Evolutionary conservation across 2,888 invertebrate species (phyloP).

Genomic region (Cryptocheilus praepositus): DNA sequence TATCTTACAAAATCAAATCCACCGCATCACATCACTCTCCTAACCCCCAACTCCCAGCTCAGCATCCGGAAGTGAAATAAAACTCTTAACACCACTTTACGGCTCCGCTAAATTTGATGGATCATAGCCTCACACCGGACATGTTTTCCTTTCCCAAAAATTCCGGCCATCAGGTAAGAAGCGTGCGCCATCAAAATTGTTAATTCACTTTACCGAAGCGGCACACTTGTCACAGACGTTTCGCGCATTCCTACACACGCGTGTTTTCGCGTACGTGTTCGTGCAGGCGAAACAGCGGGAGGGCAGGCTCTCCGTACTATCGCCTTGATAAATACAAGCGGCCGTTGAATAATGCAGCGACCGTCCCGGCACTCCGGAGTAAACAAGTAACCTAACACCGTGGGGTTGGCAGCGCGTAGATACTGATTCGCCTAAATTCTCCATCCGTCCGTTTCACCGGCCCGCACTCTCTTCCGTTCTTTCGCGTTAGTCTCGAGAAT

Average conservation of each 20-base stretch:
- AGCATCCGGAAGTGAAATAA: too few species aligned
- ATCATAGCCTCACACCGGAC: too few species aligned
- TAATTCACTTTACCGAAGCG: constrained; percentile 38
- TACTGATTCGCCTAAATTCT: constrained; percentile 61
- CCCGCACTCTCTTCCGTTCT: constrained; percentile 24
- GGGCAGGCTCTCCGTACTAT: constrained; percentile 48
- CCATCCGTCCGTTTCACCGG: constrained; percentile 25
- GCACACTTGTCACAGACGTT: constrained; percentile 34
- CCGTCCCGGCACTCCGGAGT: constrained; percentile 56
- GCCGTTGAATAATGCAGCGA: constrained; percentile 69
- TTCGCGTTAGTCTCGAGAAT: constrained; percentile 24
- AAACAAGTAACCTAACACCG: constrained; percentile 66
- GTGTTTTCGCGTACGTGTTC: too few species aligned
- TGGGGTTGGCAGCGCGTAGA: constrained; percentile 37
- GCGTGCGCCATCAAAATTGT: constrained; percentile 38
- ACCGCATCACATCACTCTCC: too few species aligned
- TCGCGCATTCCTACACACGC: constrained; percentile 27
- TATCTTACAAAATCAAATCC: too few species aligned
- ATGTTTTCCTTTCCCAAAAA: too few species aligned
- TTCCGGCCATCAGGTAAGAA: neutral
- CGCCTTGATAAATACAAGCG: constrained; percentile 70
- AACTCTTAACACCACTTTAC: too few species aligned
- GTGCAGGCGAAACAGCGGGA: constrained; percentile 26
- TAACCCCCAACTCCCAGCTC: too few species aligned
- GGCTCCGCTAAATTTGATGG: too few species aligned